A percentile compares a stretch with the other conserved stretches of the same genome.
Evolutionary conservation across 2,797 vertebrate genomes (phyloP).

Genomic region (Fistularia commersonii): DNA sequence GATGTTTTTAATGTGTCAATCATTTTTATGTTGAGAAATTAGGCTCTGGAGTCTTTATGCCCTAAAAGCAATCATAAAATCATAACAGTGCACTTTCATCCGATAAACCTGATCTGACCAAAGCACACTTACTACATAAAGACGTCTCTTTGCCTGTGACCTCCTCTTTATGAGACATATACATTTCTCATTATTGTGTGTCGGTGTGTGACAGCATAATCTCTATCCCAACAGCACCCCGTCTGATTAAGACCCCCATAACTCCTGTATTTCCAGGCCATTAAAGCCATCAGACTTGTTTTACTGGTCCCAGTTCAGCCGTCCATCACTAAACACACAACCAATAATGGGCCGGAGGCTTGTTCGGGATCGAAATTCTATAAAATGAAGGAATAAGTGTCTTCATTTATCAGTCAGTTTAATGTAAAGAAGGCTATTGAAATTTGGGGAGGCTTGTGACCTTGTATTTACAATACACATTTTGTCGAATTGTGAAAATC

Average conservation of each 20-base stretch:
- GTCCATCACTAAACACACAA: neutral
- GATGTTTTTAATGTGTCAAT: neutral
- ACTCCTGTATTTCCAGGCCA: neutral
- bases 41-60: no score
- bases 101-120: neutral
- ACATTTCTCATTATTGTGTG: slow-evolving; percentile 5
- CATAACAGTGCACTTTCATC: neutral
- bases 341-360: neutral
- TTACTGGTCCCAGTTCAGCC: slow-evolving; percentile 14
- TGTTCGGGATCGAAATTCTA: slow-evolving; percentile 2
- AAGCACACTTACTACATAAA: neutral
- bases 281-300: neutral
- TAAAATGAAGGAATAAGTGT: slow-evolving; percentile 2
- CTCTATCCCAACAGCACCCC: neutral
- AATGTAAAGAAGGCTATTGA: no score
- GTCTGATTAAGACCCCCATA: slow-evolving; percentile 2
- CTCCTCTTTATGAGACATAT: neutral
- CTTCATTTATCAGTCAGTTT: neutral
- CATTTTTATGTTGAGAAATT: no score
- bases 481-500: no score
- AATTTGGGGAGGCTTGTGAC: no score
- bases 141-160: neutral
- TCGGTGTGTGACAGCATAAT: neutral
- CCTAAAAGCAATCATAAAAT: neutral
- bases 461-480: no score